Percentiles rank a stretch among this genome's conserved stretches.
Conservation (phyloP, 2,888 invertebrate genomes). For the Theristus sp. region DNA sequence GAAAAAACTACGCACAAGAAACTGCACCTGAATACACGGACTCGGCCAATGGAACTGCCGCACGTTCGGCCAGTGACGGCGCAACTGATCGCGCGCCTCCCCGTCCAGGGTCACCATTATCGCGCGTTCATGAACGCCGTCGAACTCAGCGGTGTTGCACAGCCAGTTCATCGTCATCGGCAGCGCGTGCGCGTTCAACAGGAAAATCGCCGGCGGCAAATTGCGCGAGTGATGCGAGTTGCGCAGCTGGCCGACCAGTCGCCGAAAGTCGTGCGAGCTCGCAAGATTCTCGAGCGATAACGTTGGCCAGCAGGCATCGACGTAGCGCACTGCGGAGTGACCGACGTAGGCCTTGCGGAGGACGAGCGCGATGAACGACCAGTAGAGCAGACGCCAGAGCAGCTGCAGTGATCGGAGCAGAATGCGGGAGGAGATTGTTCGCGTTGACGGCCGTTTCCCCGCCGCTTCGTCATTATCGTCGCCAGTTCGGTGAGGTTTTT, state of each 20-base stretch:
- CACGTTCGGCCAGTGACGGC: background rate
- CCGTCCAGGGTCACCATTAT: background rate
- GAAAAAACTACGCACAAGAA: no score
- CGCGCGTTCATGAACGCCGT: background rate
- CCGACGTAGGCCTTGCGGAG: background rate
- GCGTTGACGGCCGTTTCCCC: no score
- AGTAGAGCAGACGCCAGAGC: background rate
- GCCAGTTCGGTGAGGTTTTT: no score
- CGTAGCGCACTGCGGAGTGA: background rate
- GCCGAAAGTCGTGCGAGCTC: background rate
- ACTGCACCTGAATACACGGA: background rate
- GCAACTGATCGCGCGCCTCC: background rate
- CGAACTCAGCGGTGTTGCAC: background rate
- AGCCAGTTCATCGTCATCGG: background rate
- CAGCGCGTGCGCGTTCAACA: background rate
- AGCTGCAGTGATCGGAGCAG: no score
- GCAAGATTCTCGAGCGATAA: background rate
- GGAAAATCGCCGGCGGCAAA: background rate
- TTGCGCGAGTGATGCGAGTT: background rate
- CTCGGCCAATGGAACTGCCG: background rate
- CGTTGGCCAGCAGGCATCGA: background rate
- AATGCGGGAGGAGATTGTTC: no score
- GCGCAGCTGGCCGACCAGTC: background rate
- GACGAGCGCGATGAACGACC: background rate
- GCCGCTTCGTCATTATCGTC: no score